Evolutionary conservation across 2,113 vertebrate species (phyloP), one percentile per base, ranked within the genome.

Genomic region (Beaufortia kweichowensis): DNA sequence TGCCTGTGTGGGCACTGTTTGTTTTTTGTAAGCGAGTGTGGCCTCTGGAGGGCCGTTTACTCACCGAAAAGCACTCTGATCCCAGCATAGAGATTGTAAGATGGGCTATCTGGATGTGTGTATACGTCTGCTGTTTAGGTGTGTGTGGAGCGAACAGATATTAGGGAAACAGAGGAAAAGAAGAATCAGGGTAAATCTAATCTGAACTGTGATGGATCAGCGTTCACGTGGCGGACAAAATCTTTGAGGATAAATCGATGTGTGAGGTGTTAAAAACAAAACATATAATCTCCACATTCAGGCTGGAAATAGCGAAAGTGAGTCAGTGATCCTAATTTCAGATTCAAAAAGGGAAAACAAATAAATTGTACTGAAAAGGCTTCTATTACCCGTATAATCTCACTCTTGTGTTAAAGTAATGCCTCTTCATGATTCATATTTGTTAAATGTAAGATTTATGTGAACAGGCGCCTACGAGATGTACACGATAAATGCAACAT

Each of bases 201-300:
- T 68, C 65, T 31, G 19, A 50, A 50, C 43, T 50, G 28, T 68
- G 65, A 68, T 50, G 65, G 65, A 68, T 50, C 65, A 67, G 65
- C 19, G 7, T 21, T 26, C 12, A 17, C 21, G 43, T 68, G 46
- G 65, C 43, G 50, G 65, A 28, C 48, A 23, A 66, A 66, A 66
- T 7, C 26, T 46, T 14, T 17, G 43, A 53, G 46, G 17, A 6
- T 29, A 68, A 31, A 68, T 68, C 4, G 2, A 67, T 48, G 64
- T 1, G 2, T 8, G 19, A 68, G 46, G 2, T 68, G 46, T 23
- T 21, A 11, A 26, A 17, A 26, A 50, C 48, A 63, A 53, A 53
- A 19, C 11, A 26, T 6, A 26, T 19, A 29, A 68, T 68, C 26
- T 68, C 19, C 24, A 66, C 39, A 17, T 68, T 28, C 28, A 9